Evolutionary conservation across 2,113 vertebrate species (phyloP).

Genomic region (Rutilus rutilus): DNA sequence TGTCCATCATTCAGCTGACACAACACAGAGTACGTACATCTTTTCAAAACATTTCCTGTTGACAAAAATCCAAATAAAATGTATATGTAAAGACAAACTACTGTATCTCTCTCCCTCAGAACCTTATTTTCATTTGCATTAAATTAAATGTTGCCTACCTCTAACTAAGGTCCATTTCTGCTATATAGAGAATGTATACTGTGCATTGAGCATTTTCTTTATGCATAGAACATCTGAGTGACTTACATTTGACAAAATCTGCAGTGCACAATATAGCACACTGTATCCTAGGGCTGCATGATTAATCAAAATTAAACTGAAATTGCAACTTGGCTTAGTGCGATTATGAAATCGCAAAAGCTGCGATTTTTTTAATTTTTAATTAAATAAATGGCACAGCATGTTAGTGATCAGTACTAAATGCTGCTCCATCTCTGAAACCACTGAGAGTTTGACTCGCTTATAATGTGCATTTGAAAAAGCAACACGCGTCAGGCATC

Average conservation of each 20-base stretch:
- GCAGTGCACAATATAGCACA: neutral
- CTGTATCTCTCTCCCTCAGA: neutral
- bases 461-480: no score
- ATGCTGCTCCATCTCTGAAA: no score
- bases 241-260: neutral
- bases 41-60: neutral
- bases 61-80: neutral
- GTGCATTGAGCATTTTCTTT: neutral
- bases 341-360: no score
- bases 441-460: no score
- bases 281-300: neutral
- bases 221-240: neutral
- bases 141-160: neutral
- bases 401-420: no score
- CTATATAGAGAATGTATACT: neutral
- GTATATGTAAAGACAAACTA: neutral
- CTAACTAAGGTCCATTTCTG: neutral
- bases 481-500: no score
- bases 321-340: no score
- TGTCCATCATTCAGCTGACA: neutral
- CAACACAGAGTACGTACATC: neutral
- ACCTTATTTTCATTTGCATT: conserved; percentile 1
- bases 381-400: no score
- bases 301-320: no score
- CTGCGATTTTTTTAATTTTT: no score